Base-by-base conservation (phyloP, 2,888 invertebrate species). In the Mechanitis messenoides region DNA sequence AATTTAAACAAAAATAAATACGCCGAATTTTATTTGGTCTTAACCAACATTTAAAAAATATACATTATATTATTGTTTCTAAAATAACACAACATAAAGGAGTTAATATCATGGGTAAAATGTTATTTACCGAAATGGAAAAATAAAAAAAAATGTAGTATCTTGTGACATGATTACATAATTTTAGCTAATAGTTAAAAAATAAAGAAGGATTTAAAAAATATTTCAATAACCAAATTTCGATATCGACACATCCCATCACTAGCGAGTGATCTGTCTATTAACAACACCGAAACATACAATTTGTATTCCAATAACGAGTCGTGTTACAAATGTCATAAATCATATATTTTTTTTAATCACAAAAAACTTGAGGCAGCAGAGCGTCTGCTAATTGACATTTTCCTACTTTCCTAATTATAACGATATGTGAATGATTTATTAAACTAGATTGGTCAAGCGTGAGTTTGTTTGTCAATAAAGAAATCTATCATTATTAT, bases 381-480 rank as follows among this genome's bases (percentile, higher is more conserved):
- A 81, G 85, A 86, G 81, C 82, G 81, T 82, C 80, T 83, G 88
- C 87, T 90, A 90, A 90, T 89, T 89, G 89, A 88, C 88, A 78
- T 85, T 79, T 88, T 85, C 87, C 87, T 85, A 79, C 76, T 77
- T 80, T 42, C 42, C 67, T 74, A 73, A 71, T 74, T 73, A 71
- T 65, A 55, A 59, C 28, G 68, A 68, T 66, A 68, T 62, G 63
- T 68, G 63, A 58, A 65, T 71, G 68, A 71, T 71, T 69, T 65
- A 69, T 68, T 59, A 65, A 64, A 64, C 62, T 61, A 12, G 53
- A 61, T 46, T 53, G 28, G 50, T 50, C 31, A 31, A 9, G 50
- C 28, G 31, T 31, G 31, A 50, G 31, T 9, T 31, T 7, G 1
- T 31, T 50, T 3, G 3, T 9, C 28, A 9, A 9, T 9, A 42